These are phyloP conservation scores for Cotesia glomerata DNA, from an alignment of 1,140 invertebrate species.

Conservation along the genomic window DNA sequence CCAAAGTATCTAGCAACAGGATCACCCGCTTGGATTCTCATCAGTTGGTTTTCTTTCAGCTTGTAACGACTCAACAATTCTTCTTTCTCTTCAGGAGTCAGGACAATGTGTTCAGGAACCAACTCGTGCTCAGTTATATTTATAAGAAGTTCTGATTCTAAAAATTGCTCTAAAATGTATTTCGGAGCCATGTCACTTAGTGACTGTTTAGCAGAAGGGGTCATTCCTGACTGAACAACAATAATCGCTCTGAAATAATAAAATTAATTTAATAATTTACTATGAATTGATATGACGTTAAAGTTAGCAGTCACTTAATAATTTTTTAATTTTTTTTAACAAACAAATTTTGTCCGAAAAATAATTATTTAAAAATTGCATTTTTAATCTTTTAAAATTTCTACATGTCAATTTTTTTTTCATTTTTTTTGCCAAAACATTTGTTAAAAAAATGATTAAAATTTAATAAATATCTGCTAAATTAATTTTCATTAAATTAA, in stretches of 20 bases:
- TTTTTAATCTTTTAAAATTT: no score
- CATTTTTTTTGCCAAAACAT: no score
- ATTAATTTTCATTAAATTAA: no score
- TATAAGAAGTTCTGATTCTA: constrained; percentile 97
- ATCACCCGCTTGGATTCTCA: constrained; percentile 98
- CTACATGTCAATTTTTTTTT: no score
- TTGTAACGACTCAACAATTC: constrained; percentile 95
- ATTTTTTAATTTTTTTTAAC: no score
- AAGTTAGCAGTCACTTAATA: no score
- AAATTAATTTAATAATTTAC: no score
- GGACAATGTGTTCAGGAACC: constrained; percentile 97
- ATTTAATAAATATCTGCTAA: no score
- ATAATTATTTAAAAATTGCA: no score
- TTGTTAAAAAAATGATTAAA: constrained; percentile 13
- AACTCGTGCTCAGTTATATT: constrained; percentile 99
- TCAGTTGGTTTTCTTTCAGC: constrained; percentile 98
- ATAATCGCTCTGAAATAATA: constrained; percentile 74
- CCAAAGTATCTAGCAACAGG: constrained; percentile 98
- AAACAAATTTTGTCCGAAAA: no score
- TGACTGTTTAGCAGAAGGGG: constrained; percentile 97
- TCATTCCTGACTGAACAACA: constrained; percentile 89
- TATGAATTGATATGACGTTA: no score
- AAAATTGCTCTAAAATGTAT: constrained; percentile 98
- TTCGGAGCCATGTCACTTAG: constrained; percentile 98
- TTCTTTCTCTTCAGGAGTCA: constrained; percentile 96